A percentile compares a stretch with the other conserved stretches of the same genome.
Conservation (phyloP, 1,140 invertebrate genomes). For the Laodelphax striatellus region DNA sequence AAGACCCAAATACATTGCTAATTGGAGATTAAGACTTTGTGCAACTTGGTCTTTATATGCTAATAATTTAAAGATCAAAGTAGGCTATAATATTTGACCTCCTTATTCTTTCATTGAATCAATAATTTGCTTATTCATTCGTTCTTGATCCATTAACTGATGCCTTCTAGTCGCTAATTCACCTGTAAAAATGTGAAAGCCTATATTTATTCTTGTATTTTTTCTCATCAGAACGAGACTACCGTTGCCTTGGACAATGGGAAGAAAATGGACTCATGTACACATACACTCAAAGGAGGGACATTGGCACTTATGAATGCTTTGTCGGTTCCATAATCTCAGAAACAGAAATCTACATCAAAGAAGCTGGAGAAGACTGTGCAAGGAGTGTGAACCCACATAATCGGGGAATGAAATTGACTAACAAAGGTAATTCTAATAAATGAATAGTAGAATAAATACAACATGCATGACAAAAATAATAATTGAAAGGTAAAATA, state of each 20-base stretch:
- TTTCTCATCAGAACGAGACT: conserved; percentile 51
- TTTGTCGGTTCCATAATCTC: conserved; percentile 55
- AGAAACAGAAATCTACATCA: conserved; percentile 48
- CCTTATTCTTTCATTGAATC: no score
- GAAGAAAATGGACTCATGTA: conserved; percentile 51
- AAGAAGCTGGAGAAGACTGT: conserved; percentile 58
- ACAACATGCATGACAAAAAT: background rate
- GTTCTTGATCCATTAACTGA: no score
- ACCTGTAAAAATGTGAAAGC: no score
- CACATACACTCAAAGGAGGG: conserved; percentile 54
- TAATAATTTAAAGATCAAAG: no score
- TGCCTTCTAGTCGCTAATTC: no score
- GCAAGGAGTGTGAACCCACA: conserved; percentile 47
- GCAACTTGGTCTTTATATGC: no score
- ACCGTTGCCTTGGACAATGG: conserved; percentile 59
- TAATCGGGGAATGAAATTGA: conserved; percentile 50
- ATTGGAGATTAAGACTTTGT: no score
- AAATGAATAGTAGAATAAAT: no score
- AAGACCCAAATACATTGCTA: no score
- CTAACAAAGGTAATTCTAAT: conserved; percentile 39
- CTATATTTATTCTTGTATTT: conserved; percentile 12
- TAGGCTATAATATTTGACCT: no score
- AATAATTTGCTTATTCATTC: no score
- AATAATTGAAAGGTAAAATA: background rate
- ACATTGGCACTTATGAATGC: conserved; percentile 51